Percentiles rank a stretch among this genome's conserved stretches.
phyloP scores from a whole-genome alignment of 2,797 vertebrate species.

The Schizothorax lantsangensis region DNA sequence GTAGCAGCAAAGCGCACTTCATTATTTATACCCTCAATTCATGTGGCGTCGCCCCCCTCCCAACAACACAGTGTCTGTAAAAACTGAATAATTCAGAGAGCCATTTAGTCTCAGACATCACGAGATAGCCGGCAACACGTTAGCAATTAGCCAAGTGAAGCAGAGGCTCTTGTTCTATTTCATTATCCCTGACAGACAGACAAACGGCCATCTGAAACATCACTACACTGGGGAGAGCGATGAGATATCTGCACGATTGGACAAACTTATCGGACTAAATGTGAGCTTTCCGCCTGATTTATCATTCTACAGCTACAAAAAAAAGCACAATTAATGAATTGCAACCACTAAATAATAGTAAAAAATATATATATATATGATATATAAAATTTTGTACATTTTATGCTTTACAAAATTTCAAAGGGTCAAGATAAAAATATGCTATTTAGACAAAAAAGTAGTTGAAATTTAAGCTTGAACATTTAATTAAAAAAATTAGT shows the following conservation, averaged over 20 bases:
- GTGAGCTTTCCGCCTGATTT: constrained; percentile 26
- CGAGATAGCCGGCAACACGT: constrained; percentile 51
- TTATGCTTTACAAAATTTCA: no score
- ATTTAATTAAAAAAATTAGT: no score
- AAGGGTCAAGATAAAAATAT: no score
- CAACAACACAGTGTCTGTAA: constrained; percentile 41
- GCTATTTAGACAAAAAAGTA: no score
- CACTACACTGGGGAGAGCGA: neutral
- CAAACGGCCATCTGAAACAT: neutral
- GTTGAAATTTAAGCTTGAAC: no score
- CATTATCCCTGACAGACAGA: constrained; percentile 39
- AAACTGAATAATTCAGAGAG: constrained; percentile 57
- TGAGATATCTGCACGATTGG: constrained; percentile 48
- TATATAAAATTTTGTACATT: no score
- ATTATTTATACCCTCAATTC: constrained; percentile 61
- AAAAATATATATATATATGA: neutral
- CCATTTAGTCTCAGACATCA: constrained; percentile 56
- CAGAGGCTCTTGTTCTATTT: constrained; percentile 20
- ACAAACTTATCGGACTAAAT: constrained; percentile 46
- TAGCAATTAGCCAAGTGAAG: constrained; percentile 34
- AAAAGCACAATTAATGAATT: neutral
- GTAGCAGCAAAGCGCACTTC: constrained; percentile 39
- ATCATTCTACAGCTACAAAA: neutral
- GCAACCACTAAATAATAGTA: no score
- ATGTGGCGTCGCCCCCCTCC: constrained; percentile 34